phyloP scores from a whole-genome alignment of 2,113 vertebrate species.

The Piaya cayana region DNA sequence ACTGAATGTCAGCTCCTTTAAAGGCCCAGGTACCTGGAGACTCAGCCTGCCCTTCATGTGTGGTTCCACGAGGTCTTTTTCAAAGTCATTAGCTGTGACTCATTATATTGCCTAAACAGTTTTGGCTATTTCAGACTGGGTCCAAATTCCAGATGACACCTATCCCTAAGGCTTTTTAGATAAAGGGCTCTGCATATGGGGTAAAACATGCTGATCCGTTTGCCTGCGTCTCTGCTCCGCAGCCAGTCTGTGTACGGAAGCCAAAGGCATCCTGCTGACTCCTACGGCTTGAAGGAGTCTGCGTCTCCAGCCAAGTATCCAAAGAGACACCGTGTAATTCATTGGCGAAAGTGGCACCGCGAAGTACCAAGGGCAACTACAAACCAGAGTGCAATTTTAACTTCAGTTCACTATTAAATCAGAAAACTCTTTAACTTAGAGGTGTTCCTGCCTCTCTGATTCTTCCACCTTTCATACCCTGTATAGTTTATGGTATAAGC shows the following conservation, averaged over 20 bases:
- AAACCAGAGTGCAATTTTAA: not conserved
- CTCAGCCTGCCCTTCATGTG: not conserved
- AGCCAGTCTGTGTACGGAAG: not conserved
- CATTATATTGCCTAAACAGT: not conserved
- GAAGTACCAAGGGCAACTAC: not conserved
- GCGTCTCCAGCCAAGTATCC: not conserved
- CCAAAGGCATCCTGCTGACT: not conserved
- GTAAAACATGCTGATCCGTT: not conserved
- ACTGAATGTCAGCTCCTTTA: slow-evolving; percentile 40
- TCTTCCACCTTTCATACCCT: not conserved
- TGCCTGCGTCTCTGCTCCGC: not conserved
- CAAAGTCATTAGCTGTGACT: not conserved
- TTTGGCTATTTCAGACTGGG: not conserved
- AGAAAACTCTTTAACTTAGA: not conserved
- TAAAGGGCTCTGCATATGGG: not conserved
- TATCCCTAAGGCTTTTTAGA: not conserved
- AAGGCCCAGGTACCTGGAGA: slow-evolving; percentile 4
- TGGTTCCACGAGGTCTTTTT: not conserved
- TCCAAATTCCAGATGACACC: not conserved
- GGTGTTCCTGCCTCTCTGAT: not conserved
- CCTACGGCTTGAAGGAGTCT: not conserved
- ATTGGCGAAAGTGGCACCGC: not conserved
- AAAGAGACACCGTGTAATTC: not conserved
- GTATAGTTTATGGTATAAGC: not conserved
- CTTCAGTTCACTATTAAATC: not conserved